phyloP scores from a whole-genome alignment of 2,113 vertebrate species.

The Gallinago jamesoni region DNA sequence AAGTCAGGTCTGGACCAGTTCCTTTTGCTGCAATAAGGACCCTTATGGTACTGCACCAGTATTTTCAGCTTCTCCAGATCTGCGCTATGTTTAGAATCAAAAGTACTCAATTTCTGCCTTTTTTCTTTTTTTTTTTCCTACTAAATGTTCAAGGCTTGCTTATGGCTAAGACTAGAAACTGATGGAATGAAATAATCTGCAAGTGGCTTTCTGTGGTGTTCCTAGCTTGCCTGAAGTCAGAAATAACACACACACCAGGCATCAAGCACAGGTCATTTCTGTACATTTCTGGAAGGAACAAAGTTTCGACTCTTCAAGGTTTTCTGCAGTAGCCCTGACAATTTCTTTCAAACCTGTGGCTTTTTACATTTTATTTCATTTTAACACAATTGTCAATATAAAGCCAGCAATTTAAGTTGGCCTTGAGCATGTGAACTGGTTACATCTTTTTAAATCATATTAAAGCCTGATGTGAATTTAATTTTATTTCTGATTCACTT shows the following conservation, averaged over 20 bases:
- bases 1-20: not conserved
- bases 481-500: not conserved
- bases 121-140: too few relatives aligned
- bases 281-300: not conserved
- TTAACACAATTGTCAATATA: not conserved
- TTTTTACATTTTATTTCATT: not conserved
- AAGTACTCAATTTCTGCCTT: not conserved
- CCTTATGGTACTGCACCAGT: not conserved
- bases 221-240: not conserved
- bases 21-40: not conserved
- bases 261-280: not conserved
- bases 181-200: not conserved
- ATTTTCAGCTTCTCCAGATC: not conserved
- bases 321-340: not conserved
- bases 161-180: not conserved
- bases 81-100: not conserved
- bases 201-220: not conserved
- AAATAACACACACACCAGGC: not conserved
- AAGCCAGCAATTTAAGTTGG: not conserved
- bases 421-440: not conserved
- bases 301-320: not conserved
- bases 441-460: not conserved
- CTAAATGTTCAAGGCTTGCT: not conserved
- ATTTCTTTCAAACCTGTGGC: not conserved
- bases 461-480: not conserved